Conservation (phyloP, 2,888 invertebrate genomes). For the Calliphora vomitoria region DNA sequence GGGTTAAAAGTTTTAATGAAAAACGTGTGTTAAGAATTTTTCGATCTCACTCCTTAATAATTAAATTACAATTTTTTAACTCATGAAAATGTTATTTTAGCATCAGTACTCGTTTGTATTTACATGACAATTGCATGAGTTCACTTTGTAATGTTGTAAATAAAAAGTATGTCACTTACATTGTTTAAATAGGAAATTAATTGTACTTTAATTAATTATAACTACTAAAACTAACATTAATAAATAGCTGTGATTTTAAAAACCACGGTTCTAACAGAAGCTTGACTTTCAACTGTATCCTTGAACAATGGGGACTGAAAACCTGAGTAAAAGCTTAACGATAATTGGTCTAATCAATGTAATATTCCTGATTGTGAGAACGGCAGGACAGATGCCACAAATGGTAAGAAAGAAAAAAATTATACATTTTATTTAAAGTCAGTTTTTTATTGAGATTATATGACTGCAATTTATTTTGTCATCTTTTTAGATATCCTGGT, state of each 20-base stretch:
- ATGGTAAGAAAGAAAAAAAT: too few species aligned
- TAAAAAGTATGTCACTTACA: neutral
- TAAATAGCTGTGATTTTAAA: constrained; percentile 13
- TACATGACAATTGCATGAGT: constrained; percentile 24
- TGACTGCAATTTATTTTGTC: neutral
- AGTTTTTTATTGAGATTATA: too few species aligned
- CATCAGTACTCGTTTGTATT: neutral
- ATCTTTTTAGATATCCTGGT: constrained; percentile 70
- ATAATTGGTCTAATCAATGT: neutral
- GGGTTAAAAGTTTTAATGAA: too few species aligned
- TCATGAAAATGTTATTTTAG: too few species aligned
- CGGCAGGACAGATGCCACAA: neutral
- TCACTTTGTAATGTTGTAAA: neutral
- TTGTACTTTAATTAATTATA: neutral
- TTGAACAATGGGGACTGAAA: neutral
- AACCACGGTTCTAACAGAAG: neutral
- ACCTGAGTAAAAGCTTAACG: neutral
- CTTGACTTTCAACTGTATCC: neutral
- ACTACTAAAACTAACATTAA: neutral
- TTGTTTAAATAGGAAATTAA: neutral
- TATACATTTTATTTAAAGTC: too few species aligned
- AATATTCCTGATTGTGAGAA: neutral
- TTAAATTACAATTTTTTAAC: too few species aligned
- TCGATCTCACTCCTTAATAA: too few species aligned
- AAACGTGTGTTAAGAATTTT: too few species aligned